A percentile compares a stretch with the other conserved stretches of the same genome.
Conservation (phyloP, 2,888 invertebrate genomes). For the Melanophora roralis region DNA sequence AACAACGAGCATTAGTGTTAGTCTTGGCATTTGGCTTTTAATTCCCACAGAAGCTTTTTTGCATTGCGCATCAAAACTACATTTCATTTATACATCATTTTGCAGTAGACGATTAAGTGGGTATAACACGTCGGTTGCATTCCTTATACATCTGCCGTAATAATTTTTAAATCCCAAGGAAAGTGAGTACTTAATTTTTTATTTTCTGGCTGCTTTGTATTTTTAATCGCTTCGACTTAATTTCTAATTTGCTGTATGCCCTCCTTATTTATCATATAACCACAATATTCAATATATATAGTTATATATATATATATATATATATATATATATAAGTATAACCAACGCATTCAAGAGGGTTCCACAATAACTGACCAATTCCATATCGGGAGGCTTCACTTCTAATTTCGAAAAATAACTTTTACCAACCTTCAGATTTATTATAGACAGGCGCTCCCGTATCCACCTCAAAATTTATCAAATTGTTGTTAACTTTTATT, state of each 20-base stretch:
- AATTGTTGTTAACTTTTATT: no score
- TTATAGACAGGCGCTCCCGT: no score
- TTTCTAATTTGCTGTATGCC: slow-evolving; percentile 68
- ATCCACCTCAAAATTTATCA: no score
- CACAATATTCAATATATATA: slow-evolving; percentile 67
- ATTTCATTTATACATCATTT: slow-evolving; percentile 62
- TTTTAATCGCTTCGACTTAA: slow-evolving; percentile 69
- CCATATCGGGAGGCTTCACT: slow-evolving; percentile 15
- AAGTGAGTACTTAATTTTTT: slow-evolving; percentile 67
- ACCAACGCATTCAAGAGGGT: slow-evolving; percentile 20
- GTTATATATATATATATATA: slow-evolving; percentile 63
- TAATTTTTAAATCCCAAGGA: no score
- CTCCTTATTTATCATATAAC: slow-evolving; percentile 67
- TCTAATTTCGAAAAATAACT: no score
- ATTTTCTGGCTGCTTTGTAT: slow-evolving; percentile 63
- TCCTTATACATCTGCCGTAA: no score
- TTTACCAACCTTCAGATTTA: no score
- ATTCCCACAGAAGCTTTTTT: slow-evolving; percentile 63
- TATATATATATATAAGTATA: slow-evolving; percentile 38
- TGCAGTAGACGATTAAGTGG: slow-evolving; percentile 60
- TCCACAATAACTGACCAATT: slow-evolving; percentile 9
- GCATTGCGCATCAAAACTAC: slow-evolving; percentile 64
- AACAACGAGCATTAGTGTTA: slow-evolving; percentile 66
- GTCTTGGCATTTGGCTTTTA: slow-evolving; percentile 65
- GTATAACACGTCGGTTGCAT: no score